Base-by-base conservation (phyloP, 2,797 vertebrate species). In the Erethizon dorsatum region DNA sequence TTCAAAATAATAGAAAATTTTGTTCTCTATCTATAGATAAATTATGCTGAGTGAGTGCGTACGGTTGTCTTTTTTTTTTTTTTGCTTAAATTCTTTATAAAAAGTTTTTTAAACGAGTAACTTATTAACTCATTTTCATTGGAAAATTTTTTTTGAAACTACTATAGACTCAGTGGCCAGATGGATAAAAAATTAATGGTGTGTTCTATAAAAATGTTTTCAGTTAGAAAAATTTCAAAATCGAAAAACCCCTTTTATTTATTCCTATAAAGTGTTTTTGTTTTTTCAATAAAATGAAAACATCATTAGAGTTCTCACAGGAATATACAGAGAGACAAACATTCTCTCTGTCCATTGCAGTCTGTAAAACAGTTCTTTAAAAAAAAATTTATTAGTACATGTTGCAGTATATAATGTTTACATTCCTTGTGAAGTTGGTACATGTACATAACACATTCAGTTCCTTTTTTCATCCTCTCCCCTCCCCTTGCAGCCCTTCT, bases 81-180 rank as follows among this genome's bases (percentile, higher is more conserved):
- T 57, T 89, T 77, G 1, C 18, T 91, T 82, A 89, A 90, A 90
- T 80, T 92, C 20, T 69, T 67, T 41, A 71, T 37, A 47, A 37
- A 83, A 67, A 0, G 8, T 77, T 89, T 65, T 69, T 83, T 83
- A 88, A 95, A 85, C 2, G 4, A 82, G 4, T 85, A 61, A 84
- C 14, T 20, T 78, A 57, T 75, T 79, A 96, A 73, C 28, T 93
- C 54, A 86, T 75, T 93, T 92, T 89, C 71, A 92, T 88, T 33
- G 59, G 57, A n/a, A 73, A 91, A 87, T 63, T 13, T 85, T 69
- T 87, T 91, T 83, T 95, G 75, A 83, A 88, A 61, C 20, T 78
- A 52, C 15, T 83, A 91, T 1, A 96, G n/a, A 85, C 0, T 5
- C 20, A 59, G 37, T 85, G 12, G 14, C 22, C 8, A 61, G 22